Conservation (phyloP, 2,797 vertebrate species). For the Chrysocyon brachyurus region DNA sequence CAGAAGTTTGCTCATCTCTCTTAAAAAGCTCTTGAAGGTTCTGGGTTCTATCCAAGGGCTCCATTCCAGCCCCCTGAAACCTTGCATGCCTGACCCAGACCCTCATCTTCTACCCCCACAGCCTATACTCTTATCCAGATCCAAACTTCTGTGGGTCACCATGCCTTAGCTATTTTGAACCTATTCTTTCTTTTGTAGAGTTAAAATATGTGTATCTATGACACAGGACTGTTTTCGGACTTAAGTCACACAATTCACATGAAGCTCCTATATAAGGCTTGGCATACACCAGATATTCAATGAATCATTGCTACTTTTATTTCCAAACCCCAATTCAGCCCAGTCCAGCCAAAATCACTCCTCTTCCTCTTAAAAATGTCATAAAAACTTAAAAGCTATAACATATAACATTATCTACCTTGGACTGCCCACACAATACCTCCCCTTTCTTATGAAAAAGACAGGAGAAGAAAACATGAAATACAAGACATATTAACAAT, state of each 20-base stretch:
- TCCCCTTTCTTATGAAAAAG: constrained; percentile 31
- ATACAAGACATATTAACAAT: background rate
- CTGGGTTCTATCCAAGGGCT: background rate
- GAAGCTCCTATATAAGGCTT: constrained; percentile 32
- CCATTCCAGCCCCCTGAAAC: background rate
- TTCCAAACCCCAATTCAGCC: constrained; percentile 13
- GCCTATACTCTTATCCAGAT: background rate
- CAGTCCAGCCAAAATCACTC: constrained; percentile 5
- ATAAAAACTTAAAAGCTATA: constrained; percentile 51
- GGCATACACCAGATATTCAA: background rate
- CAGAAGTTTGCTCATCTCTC: background rate
- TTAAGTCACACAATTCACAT: constrained; percentile 37
- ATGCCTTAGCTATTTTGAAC: background rate
- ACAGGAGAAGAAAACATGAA: background rate
- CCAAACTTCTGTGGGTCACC: background rate
- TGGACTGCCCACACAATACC: background rate
- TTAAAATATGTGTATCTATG: background rate
- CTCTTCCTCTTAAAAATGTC: constrained; percentile 28
- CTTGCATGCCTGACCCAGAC: background rate
- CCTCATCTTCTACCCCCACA: background rate
- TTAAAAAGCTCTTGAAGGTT: constrained; percentile 3
- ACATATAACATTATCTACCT: background rate
- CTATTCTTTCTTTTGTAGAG: background rate
- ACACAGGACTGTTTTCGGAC: background rate
- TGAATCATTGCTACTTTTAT: constrained; percentile 14